Conservation (phyloP, 2,113 vertebrate genomes). For the Microcebus murinus region DNA sequence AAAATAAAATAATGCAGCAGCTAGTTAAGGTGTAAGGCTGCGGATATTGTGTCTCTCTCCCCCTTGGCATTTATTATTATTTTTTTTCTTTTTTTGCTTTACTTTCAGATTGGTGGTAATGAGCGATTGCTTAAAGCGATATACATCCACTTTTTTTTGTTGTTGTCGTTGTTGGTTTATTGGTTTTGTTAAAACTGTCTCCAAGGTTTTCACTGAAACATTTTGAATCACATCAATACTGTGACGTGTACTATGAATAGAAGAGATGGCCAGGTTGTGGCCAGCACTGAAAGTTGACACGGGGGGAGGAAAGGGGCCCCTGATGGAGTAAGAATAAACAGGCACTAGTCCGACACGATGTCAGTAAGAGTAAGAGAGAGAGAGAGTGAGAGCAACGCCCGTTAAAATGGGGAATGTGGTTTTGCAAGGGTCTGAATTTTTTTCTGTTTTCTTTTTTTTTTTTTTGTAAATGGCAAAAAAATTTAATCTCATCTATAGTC, state of each 20-base stretch:
- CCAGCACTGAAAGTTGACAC: conserved; percentile 90
- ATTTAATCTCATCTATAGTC: conserved; percentile 97
- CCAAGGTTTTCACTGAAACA: conserved; percentile 84
- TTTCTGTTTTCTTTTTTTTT: conserved; percentile 76
- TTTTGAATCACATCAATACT: conserved; percentile 90
- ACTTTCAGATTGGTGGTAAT: conserved; percentile 87
- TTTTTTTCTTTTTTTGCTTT: conserved; percentile 86
- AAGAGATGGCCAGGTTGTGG: conserved; percentile 88
- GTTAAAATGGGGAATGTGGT: conserved; percentile 90
- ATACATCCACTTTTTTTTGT: conserved; percentile 83
- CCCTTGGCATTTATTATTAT: conserved; percentile 84
- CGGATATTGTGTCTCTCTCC: conserved; percentile 90
- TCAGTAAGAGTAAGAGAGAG: conserved; percentile 92
- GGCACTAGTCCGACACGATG: conserved; percentile 93
- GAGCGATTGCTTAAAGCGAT: conserved; percentile 89
- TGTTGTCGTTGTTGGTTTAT: conserved; percentile 60
- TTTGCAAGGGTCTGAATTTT: conserved; percentile 84
- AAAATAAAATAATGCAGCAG: conserved; percentile 90
- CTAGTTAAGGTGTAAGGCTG: conserved; percentile 92
- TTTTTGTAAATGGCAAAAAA: conserved; percentile 87
- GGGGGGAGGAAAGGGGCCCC: conserved; percentile 88
- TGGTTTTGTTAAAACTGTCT: conserved; percentile 86
- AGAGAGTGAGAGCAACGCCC: conserved; percentile 85
- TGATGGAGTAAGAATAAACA: conserved; percentile 92
- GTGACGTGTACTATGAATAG: conserved; percentile 90